Conservation (phyloP, 2,113 vertebrate species). For the Tychaedon coryphoeus region DNA sequence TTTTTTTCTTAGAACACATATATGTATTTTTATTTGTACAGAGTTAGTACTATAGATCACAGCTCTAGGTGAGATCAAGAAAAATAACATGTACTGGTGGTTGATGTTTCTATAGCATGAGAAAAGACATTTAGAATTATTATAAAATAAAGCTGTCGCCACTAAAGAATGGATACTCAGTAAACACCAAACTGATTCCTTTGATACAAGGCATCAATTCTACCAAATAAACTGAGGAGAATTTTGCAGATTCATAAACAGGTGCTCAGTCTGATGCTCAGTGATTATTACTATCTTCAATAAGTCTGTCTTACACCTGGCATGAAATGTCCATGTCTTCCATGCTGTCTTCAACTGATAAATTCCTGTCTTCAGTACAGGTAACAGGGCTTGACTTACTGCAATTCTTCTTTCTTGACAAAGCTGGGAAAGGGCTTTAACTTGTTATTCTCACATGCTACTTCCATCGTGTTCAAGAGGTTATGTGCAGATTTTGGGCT, state of each 20-base stretch:
- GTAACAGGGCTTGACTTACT: not conserved
- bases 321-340: not conserved
- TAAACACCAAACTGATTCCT: not conserved
- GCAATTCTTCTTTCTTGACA: not conserved
- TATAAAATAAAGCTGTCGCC: not conserved
- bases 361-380: not conserved
- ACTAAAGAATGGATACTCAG: not conserved
- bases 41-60: not conserved
- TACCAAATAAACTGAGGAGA: not conserved
- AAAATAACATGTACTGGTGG: not conserved
- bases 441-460: not conserved
- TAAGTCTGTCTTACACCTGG: not conserved
- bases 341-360: not conserved
- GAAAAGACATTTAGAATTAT: not conserved
- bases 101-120: not conserved
- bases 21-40: not conserved
- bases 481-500: not conserved
- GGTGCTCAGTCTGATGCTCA: not conserved
- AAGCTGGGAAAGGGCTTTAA: not conserved
- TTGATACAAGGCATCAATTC: not conserved
- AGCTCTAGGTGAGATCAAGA: not conserved
- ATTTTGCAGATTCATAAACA: not conserved
- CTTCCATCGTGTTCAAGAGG: not conserved
- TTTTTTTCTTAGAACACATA: not conserved
- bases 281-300: not conserved